These are phyloP conservation scores for Sterrhoptilus dennistouni DNA, from an alignment of 2,113 vertebrate genomes.

Conservation along the genomic window DNA sequence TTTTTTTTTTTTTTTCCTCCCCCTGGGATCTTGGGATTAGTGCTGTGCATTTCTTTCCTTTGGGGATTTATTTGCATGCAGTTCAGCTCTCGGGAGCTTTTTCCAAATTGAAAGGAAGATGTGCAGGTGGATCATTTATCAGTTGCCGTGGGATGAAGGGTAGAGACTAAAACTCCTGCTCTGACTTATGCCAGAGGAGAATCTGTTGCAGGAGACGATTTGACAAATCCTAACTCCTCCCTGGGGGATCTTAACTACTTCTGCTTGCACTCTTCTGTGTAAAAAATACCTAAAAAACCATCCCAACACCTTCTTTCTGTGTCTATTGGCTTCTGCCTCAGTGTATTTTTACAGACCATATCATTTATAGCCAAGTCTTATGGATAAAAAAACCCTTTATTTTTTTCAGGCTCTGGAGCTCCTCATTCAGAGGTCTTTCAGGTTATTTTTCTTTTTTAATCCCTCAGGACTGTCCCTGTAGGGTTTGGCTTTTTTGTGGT, in stretches of 20 bases:
- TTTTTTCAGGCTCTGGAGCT: not conserved
- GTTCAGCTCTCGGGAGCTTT: not conserved
- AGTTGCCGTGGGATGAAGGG: not conserved
- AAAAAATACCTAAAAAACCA: not conserved
- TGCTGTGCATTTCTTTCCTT: not conserved
- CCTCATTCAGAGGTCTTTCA: not conserved
- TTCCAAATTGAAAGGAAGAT: not conserved
- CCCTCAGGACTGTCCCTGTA: not conserved
- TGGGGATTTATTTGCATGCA: rapidly evolving
- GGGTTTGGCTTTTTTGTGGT: not conserved
- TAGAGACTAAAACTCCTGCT: not conserved
- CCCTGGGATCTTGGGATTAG: not conserved
- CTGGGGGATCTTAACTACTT: not conserved
- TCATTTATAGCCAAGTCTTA: not conserved
- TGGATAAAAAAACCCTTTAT: not conserved
- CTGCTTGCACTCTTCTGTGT: not conserved
- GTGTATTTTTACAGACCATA: not conserved
- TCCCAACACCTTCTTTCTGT: not conserved
- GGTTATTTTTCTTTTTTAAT: not conserved
- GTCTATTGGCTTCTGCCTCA: not conserved
- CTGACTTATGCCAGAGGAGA: not conserved
- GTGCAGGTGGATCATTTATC: not conserved
- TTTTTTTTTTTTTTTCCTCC: no score
- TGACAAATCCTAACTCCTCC: not conserved
- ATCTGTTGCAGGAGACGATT: not conserved